Percentiles rank a stretch among this genome's conserved stretches.
These are phyloP conservation scores for Platycheirus rosarum DNA, from an alignment of 2,888 invertebrate genomes.

Conservation along the genomic window DNA sequence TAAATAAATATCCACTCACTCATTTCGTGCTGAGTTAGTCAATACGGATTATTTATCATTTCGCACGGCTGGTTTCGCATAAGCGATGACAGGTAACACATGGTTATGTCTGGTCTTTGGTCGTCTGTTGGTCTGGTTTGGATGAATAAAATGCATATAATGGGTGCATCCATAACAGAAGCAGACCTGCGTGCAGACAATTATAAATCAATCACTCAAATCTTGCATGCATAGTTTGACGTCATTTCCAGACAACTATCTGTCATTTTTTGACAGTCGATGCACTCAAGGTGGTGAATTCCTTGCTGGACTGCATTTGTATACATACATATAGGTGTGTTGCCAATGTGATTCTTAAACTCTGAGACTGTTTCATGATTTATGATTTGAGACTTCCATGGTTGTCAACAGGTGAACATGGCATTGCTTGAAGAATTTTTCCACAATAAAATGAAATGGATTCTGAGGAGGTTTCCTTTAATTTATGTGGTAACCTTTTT, in stretches of 20 bases:
- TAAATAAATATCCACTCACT: conserved; percentile 60
- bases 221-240: conserved; percentile 29
- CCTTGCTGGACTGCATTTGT: background rate
- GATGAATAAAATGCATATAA: conserved; percentile 32
- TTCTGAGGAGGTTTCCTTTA: too few relatives aligned
- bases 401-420: too few relatives aligned
- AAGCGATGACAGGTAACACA: conserved; percentile 52
- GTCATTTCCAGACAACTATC: conserved; percentile 62
- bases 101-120: conserved; percentile 25
- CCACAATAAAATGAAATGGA: too few relatives aligned
- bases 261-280: conserved; percentile 47
- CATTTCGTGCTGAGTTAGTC: conserved; percentile 64
- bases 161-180: conserved; percentile 49
- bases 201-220: conserved; percentile 72
- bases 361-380: too few relatives aligned
- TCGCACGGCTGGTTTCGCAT: conserved; percentile 35
- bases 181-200: conserved; percentile 52
- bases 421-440: too few relatives aligned
- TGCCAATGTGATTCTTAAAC: too few relatives aligned
- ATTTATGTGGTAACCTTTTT: too few relatives aligned
- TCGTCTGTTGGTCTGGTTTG: background rate
- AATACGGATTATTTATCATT: conserved; percentile 67
- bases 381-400: too few relatives aligned
- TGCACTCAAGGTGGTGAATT: background rate
- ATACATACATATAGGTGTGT: too few relatives aligned